Evolutionary conservation across 1,140 invertebrate species (phyloP).

Genomic region (Orius laevigatus): DNA sequence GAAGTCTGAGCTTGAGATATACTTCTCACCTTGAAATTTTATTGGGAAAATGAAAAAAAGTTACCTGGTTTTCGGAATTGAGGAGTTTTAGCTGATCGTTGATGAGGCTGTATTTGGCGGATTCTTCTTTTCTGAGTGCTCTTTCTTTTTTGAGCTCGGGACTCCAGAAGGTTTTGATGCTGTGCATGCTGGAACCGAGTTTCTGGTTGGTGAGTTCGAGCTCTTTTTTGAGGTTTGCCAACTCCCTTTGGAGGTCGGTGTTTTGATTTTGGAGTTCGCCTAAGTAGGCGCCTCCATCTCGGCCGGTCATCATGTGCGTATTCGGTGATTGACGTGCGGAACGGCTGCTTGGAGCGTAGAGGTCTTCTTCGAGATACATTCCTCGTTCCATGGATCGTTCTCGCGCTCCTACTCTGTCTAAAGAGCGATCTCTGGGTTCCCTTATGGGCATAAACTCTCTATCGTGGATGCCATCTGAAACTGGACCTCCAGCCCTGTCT

Average conservation of each 20-base stretch:
- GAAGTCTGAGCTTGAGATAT: too few relatives aligned
- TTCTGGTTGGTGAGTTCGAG: constrained; percentile 95
- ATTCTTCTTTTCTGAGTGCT: constrained; percentile 91
- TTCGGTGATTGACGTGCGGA: constrained; percentile 61
- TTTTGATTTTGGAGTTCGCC: constrained; percentile 90
- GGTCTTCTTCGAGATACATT: constrained; percentile 54
- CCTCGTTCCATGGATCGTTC: constrained; percentile 43
- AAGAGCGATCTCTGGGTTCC: constrained; percentile 44
- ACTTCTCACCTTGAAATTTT: too few relatives aligned
- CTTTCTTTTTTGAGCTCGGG: constrained; percentile 97
- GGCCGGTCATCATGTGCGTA: constrained; percentile 29
- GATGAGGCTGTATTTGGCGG: constrained; percentile 89
- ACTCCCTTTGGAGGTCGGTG: constrained; percentile 85
- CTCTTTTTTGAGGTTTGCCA: constrained; percentile 91
- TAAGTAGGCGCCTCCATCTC: constrained; percentile 44
- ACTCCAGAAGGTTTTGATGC: constrained; percentile 99
- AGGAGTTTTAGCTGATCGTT: constrained; percentile 93
- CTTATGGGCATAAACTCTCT: constrained; percentile 68
- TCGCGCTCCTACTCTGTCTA: constrained; percentile 37
- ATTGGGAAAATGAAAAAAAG: constrained; percentile 18
- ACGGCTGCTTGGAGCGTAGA: constrained; percentile 43
- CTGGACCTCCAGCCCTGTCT: constrained; percentile 44
- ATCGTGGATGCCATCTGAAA: constrained; percentile 40
- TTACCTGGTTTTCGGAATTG: constrained; percentile 94
- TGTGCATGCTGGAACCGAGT: constrained; percentile 95